A percentile compares a stretch with the other conserved stretches of the same genome.
Evolutionary conservation across 2,797 vertebrate species (phyloP).

Genomic region (Basileuterus tristriatus): DNA sequence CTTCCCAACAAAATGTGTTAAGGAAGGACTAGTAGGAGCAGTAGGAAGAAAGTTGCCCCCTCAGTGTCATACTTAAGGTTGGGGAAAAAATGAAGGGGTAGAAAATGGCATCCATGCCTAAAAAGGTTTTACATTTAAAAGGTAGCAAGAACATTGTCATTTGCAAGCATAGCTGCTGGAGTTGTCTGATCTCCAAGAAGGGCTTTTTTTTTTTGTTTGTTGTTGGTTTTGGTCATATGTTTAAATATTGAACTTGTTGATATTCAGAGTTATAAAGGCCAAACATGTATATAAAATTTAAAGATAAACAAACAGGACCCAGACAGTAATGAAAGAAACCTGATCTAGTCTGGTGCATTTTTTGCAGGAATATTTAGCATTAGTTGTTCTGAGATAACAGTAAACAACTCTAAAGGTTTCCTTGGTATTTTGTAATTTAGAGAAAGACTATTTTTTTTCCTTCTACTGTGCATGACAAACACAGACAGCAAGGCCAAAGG

Average conservation of each 20-base stretch:
- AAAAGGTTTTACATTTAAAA: not conserved
- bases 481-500: not conserved
- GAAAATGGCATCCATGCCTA: not conserved
- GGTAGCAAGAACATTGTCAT: fast-evolving
- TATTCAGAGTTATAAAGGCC: not conserved
- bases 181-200: not conserved
- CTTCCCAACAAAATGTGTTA: not conserved
- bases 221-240: not conserved
- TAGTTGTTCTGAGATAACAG: not conserved
- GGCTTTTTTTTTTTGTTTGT: not conserved
- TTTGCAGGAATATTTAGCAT: not conserved
- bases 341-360: not conserved
- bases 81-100: not conserved
- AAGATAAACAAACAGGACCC: not conserved
- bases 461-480: not conserved
- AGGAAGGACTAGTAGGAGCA: not conserved
- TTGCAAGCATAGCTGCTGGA: not conserved
- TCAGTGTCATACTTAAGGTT: not conserved
- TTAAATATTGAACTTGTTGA: not conserved
- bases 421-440: not conserved
- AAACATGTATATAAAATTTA: not conserved
- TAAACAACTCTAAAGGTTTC: not conserved
- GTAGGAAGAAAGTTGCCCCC: not conserved
- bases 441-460: not conserved
- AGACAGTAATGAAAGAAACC: not conserved